A percentile compares a stretch with the other conserved stretches of the same genome.
Conservation (phyloP, 1,140 invertebrate genomes). For the Halotydeus destructor region DNA sequence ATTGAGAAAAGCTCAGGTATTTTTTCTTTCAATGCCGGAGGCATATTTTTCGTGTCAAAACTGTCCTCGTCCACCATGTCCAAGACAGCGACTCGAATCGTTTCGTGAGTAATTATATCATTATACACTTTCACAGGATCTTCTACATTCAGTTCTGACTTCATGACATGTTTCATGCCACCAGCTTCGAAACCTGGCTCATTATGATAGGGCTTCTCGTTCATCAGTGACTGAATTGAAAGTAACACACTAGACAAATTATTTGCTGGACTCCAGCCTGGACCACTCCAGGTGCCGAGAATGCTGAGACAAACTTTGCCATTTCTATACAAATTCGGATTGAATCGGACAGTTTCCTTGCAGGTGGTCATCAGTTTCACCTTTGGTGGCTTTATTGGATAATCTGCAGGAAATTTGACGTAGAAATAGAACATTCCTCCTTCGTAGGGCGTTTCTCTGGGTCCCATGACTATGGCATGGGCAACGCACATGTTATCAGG, state of each 20-base stretch:
- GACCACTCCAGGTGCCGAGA: conserved; percentile 37
- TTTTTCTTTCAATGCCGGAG: conserved; percentile 10
- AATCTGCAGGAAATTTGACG: conserved; percentile 33
- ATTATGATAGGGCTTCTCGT: conserved; percentile 39
- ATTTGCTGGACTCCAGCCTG: conserved; percentile 36
- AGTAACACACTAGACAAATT: conserved; percentile 33
- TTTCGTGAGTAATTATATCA: conserved; percentile 35
- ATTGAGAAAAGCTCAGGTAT: too few species aligned
- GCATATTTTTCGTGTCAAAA: conserved; percentile 11
- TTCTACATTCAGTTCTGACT: conserved; percentile 24
- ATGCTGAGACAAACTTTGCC: conserved; percentile 42
- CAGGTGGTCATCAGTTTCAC: conserved; percentile 41
- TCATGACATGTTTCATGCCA: conserved; percentile 5
- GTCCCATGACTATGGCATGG: conserved; percentile 38
- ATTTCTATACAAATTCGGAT: too few species aligned
- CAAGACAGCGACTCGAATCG: conserved; percentile 33
- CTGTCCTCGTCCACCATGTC: conserved; percentile 31
- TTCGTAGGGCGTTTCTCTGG: conserved; percentile 42
- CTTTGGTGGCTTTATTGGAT: conserved; percentile 32
- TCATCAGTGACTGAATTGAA: conserved; percentile 36
- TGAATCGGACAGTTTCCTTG: conserved; percentile 35
- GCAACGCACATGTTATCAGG: conserved; percentile 20
- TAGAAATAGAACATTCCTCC: conserved; percentile 40
- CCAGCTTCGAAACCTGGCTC: conserved; percentile 34
- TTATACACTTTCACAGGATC: conserved; percentile 32